Conservation (phyloP, 2,888 invertebrate species). For the Drosophila engyochracea region DNA sequence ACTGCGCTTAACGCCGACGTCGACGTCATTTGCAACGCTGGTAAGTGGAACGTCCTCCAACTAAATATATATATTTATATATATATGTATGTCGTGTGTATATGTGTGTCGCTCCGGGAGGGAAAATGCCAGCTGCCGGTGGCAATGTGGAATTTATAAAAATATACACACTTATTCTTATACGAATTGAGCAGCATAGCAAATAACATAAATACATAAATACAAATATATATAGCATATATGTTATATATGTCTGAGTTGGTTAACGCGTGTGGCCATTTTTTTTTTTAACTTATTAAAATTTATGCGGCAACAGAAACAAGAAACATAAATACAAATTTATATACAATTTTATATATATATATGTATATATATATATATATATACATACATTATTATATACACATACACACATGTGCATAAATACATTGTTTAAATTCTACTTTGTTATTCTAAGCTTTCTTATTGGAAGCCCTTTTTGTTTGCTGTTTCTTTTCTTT, state of each 20-base stretch:
- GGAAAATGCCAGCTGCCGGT: slow-evolving; percentile 50
- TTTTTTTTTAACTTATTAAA: slow-evolving; percentile 64
- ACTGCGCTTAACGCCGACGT: slow-evolving; percentile 81
- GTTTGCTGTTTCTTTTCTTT: slow-evolving; percentile 20
- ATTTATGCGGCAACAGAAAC: slow-evolving; percentile 55
- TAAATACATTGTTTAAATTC: slow-evolving; percentile 15
- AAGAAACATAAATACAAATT: slow-evolving; percentile 11
- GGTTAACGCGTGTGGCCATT: slow-evolving; percentile 37
- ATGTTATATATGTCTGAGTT: slow-evolving; percentile 31
- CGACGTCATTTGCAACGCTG: slow-evolving; percentile 65
- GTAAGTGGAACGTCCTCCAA: slow-evolving; percentile 62
- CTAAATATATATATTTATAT: slow-evolving; percentile 13
- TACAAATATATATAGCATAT: not conserved
- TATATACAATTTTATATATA: slow-evolving; percentile 1
- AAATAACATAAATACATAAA: slow-evolving; percentile 17
- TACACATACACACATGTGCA: slow-evolving; percentile 3
- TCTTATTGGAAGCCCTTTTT: slow-evolving; percentile 27
- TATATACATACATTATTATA: slow-evolving; percentile 1
- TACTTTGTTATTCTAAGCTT: slow-evolving; percentile 34
- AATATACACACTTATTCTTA: slow-evolving; percentile 56
- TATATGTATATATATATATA: slow-evolving; percentile 2
- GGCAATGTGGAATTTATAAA: slow-evolving; percentile 52
- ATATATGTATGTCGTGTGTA: not conserved
- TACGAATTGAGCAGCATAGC: slow-evolving; percentile 14
- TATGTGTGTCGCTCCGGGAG: slow-evolving; percentile 57